Evolutionary conservation across 2,797 vertebrate genomes (phyloP).

Genomic region (Lagorchestes hirsutus): DNA sequence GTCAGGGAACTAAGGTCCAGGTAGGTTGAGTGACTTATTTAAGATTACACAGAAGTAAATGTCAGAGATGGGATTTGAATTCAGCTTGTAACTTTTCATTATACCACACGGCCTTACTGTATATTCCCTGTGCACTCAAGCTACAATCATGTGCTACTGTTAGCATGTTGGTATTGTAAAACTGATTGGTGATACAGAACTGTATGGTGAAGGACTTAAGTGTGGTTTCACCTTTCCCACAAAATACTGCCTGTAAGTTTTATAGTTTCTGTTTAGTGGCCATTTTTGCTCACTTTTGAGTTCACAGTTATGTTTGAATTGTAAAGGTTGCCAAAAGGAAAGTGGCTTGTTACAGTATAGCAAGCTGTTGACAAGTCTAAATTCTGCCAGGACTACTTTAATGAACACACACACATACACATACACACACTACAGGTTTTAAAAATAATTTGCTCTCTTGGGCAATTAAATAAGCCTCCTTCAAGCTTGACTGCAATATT

Average conservation of each 20-base stretch:
- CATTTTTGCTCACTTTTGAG: background rate
- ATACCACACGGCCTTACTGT: background rate
- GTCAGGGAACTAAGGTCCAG: conserved; percentile 22
- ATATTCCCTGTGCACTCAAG: background rate
- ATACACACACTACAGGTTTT: background rate
- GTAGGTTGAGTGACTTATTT: conserved; percentile 16
- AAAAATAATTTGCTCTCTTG: background rate
- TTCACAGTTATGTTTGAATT: background rate
- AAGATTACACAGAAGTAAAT: conserved; percentile 37
- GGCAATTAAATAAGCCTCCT: background rate
- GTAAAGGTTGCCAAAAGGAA: background rate
- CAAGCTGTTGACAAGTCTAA: background rate
- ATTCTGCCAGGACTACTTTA: background rate
- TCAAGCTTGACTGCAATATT: background rate
- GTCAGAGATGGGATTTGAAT: background rate
- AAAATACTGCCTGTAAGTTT: background rate
- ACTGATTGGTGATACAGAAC: conserved; percentile 1
- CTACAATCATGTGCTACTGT: conserved; percentile 16
- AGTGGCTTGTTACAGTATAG: background rate
- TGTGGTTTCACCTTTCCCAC: background rate
- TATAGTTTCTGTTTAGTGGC: background rate
- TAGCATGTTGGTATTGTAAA: background rate
- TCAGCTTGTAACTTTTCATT: background rate
- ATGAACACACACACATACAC: background rate
- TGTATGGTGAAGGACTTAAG: background rate